Conservation (phyloP, 2,888 invertebrate genomes). For the Protonemura montana region DNA sequence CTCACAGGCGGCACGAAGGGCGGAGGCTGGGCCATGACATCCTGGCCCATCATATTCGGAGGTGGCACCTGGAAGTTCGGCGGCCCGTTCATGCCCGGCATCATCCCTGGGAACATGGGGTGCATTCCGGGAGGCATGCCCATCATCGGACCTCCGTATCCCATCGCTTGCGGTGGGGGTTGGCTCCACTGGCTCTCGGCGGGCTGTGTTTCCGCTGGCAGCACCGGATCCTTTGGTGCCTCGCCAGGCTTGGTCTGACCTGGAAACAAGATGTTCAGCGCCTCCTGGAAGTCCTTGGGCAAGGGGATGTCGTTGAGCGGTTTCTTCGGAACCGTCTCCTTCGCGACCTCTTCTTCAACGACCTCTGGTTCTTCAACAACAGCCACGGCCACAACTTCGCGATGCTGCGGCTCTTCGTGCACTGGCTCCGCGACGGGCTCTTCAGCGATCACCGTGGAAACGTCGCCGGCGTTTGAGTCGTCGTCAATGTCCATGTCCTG, state of each 20-base stretch:
- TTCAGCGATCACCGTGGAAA: too few species aligned
- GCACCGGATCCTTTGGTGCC: background rate
- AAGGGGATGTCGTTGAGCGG: slow-evolving; percentile 59
- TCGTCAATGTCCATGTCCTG: slow-evolving; percentile 55
- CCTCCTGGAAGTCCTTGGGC: slow-evolving; percentile 72
- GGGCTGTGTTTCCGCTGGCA: background rate
- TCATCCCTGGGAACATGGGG: slow-evolving; percentile 26
- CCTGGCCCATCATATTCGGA: slow-evolving; percentile 30
- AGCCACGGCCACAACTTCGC: too few species aligned
- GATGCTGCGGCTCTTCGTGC: too few species aligned
- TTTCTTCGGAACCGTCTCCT: slow-evolving; percentile 45
- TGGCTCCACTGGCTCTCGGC: slow-evolving; percentile 24
- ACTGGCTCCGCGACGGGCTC: slow-evolving; percentile 34
- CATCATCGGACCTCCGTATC: slow-evolving; percentile 42
- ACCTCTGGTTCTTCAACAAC: slow-evolving; percentile 51
- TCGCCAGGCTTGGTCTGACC: slow-evolving; percentile 55
- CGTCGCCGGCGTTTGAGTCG: slow-evolving; percentile 44
- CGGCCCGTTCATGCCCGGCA: slow-evolving; percentile 20
- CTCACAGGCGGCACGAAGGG: slow-evolving; percentile 8
- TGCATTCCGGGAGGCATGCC: slow-evolving; percentile 27
- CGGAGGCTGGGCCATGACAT: slow-evolving; percentile 33
- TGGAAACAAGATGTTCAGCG: slow-evolving; percentile 72
- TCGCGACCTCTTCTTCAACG: slow-evolving; percentile 56
- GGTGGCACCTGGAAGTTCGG: slow-evolving; percentile 8
- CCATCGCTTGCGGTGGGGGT: background rate